Evolutionary conservation across 2,113 vertebrate genomes (phyloP), one percentile per base, ranked within the genome.

Genomic region (Melospiza melodia): DNA sequence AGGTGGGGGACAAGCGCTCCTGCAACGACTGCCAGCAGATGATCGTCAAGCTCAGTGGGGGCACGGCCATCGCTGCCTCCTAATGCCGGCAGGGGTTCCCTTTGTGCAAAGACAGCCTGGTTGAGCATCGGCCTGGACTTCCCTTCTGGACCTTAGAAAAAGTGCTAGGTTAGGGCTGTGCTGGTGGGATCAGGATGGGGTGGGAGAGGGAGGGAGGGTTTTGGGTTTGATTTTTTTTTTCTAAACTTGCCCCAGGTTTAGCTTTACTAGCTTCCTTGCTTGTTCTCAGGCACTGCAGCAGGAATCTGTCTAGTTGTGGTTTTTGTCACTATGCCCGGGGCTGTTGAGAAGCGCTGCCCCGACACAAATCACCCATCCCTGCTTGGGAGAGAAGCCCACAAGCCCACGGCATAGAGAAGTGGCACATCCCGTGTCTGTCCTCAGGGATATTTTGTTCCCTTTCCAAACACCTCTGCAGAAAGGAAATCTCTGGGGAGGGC

Each of bases 21-120:
- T 98, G 99, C 96, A 99, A 97, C 3, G 99, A 99, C 98, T 99
- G 99, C 95, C 99, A 99, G 95, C 99, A 99, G 97, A 98, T 99
- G 97, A 98, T 99, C 12, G 98, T 99, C 94, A 98, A 99, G 77
- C 98, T 99, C 91, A 98, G 99, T 0, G 99, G 99, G 1, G 99
- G 99, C 91, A 99, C 99, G 0, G 99, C 99, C 95, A 99, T 99
- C 1, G 99, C 99, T 0, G 99, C 99, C 86, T 99, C 99, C 94
- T 99, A 97, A 98, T 8, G 5, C 48, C 0, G 0, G 15, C 5
- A 0, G 8, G 71, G 57, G 9, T 37, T 43, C 4, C 1, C 57
- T 84, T 46, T 4, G 3, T 58, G 61, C 39, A 54, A 74, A 67
- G 86, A 58, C 71, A 87, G 61, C 61, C 78, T 58, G 43, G n/a